Base-by-base conservation (phyloP, 1,140 invertebrate species). In the Oryctes rhinoceros region DNA sequence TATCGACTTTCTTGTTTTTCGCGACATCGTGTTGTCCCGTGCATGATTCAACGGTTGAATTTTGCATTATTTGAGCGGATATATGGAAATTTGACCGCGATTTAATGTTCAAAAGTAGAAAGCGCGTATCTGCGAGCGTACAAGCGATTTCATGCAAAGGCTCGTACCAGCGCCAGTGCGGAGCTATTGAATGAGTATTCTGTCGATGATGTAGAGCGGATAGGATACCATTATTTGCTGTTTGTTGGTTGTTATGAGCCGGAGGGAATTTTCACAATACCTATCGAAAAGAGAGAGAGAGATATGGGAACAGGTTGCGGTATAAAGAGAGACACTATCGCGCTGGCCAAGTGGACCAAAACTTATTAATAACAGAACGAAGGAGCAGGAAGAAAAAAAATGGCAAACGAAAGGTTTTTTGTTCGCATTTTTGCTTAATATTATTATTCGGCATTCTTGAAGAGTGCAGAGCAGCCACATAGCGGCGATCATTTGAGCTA, bases 371-470 rank as follows among this genome's bases (percentile, higher is more conserved):
- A 59, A 59, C 5, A 13, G 18, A 59, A n/a, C 53, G 18, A 59
- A 59, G 53, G n/a, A 6, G 18, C 18, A 59, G 53, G n/a, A 59
- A 18, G 53, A 18, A 59, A n/a, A 53, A 53, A 59, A 59, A n/a
- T 18, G 2, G 53, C 53, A 59, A 59, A 59, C 65, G 65, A 71
- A 71, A 35, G 18, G 35, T 71, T 71, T 71, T 71, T 71, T 71
- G 65, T 71, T 71, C 65, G 65, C 65, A 71, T 71, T 71, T 71
- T 71, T 71, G 18, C 24, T 71, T 71, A 71, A 71, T 71, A 71
- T 71, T 71, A 71, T 71, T 71, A 71, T 71, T 71, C 65, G 20
- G 65, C 65, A 71, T 71, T 71, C 65, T 71, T 71, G 65, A 71
- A 71, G 65, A 71, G 20, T 24, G 18, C 65, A 24, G 20, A 71